phyloP scores from a whole-genome alignment of 2,888 invertebrate species.

The Mactromeris polynyma region DNA sequence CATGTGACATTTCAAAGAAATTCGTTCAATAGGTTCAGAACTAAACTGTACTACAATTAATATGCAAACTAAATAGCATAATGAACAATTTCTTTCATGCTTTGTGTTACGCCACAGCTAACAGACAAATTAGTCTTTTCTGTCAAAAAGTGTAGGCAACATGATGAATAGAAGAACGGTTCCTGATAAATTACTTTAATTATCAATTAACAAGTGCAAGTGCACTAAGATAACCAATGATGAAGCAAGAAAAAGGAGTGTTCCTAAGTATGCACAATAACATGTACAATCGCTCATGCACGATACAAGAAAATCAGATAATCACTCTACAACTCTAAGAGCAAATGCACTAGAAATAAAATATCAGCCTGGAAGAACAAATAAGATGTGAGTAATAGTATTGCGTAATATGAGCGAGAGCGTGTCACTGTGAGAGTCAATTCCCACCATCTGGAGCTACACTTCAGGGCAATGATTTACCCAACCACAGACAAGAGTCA shows the following conservation, averaged over 20 bases:
- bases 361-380: background rate
- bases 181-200: background rate
- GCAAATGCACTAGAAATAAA: background rate
- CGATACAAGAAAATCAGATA: background rate
- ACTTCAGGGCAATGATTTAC: background rate
- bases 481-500: background rate
- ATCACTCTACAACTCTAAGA: background rate
- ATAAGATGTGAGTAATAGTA: background rate
- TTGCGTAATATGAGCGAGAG: background rate
- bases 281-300: background rate
- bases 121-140: background rate
- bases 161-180: background rate
- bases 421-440: slow-evolving; percentile 8
- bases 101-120: background rate
- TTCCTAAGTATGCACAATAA: background rate
- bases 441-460: background rate
- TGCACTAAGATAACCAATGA: background rate
- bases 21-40: background rate
- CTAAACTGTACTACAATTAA: background rate
- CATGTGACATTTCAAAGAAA: slow-evolving; percentile 1
- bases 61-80: background rate
- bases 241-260: background rate
- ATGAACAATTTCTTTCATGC: background rate
- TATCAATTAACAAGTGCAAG: background rate
- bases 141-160: background rate